These are phyloP conservation scores for Schizopygopsis pylzovi DNA, from an alignment of 2,797 vertebrate species.

Conservation along the genomic window DNA sequence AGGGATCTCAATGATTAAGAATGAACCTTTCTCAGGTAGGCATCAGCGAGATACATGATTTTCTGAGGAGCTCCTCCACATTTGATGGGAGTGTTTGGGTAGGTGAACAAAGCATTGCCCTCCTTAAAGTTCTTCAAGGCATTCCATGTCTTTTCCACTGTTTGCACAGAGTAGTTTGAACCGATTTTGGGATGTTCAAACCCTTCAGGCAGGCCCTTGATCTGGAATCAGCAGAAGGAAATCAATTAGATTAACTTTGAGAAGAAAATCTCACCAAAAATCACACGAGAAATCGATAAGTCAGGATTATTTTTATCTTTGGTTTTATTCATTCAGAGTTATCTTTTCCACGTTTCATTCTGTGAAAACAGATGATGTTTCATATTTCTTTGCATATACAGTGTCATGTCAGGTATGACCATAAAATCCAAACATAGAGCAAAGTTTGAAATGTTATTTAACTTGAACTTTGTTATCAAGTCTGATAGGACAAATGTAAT, in stretches of 20 bases:
- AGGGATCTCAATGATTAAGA: not conserved
- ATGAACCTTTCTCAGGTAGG: slow-evolving; percentile 89
- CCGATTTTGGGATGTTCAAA: slow-evolving; percentile 92
- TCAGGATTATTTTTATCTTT: not conserved
- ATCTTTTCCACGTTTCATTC: not conserved
- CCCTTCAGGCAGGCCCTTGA: slow-evolving; percentile 94
- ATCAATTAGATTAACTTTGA: slow-evolving; percentile 18
- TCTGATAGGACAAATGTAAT: slow-evolving; percentile 10
- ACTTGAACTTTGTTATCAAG: slow-evolving; percentile 15
- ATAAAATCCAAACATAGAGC: not conserved
- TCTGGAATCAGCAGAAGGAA: slow-evolving; percentile 72
- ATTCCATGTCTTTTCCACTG: slow-evolving; percentile 95
- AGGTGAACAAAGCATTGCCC: slow-evolving; percentile 94
- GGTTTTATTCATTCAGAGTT: not conserved
- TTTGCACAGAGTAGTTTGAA: slow-evolving; percentile 91
- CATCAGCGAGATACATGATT: slow-evolving; percentile 96
- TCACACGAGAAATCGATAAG: not conserved
- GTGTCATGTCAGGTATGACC: not conserved
- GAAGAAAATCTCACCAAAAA: not conserved
- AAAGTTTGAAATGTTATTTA: not conserved
- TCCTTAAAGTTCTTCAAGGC: slow-evolving; percentile 92
- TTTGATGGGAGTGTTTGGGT: slow-evolving; percentile 94
- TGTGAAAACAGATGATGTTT: not conserved
- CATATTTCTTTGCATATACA: not conserved
- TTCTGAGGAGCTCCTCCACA: slow-evolving; percentile 97